Evolutionary conservation across 2,888 invertebrate species (phyloP).

Genomic region (Melinaea marsaeus): DNA sequence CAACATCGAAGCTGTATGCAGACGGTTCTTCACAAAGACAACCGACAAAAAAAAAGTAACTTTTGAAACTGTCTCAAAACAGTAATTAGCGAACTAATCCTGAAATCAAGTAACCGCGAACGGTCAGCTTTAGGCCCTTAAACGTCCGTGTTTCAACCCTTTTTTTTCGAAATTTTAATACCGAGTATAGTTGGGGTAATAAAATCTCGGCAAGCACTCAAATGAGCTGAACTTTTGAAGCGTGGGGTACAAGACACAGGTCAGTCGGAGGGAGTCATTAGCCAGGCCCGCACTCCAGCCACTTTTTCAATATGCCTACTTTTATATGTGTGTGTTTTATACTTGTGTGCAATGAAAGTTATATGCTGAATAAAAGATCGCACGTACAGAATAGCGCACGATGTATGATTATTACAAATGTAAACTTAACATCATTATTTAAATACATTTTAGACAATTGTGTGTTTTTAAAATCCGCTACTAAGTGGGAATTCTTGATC

Average conservation of each 20-base stretch:
- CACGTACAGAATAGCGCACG: not conserved
- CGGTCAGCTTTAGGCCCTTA: conserved; percentile 67
- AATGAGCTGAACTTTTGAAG: conserved; percentile 78
- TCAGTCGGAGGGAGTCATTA: conserved; percentile 70
- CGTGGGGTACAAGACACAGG: conserved; percentile 75
- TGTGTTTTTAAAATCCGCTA: too few relatives aligned
- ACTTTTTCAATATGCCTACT: conserved; percentile 4
- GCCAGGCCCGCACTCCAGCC: conserved; percentile 52
- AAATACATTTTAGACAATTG: too few relatives aligned
- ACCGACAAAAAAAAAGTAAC: conserved; percentile 33
- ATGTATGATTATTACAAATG: too few relatives aligned
- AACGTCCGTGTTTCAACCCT: conserved; percentile 66
- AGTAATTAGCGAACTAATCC: conserved; percentile 70
- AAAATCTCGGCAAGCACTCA: conserved; percentile 76
- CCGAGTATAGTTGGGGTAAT: conserved; percentile 74
- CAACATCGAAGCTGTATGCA: conserved; percentile 8
- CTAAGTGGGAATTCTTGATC: too few relatives aligned
- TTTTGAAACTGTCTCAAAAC: conserved; percentile 63
- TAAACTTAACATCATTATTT: too few relatives aligned
- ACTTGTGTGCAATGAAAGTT: conserved; percentile 1
- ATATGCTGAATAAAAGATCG: not conserved
- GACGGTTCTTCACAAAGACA: conserved; percentile 18
- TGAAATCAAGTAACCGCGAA: conserved; percentile 66
- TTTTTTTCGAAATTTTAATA: conserved; percentile 66
- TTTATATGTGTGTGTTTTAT: not conserved